These are phyloP conservation scores for Parnassius mnemosyne DNA, from an alignment of 2,888 invertebrate genomes.

Conservation along the genomic window DNA sequence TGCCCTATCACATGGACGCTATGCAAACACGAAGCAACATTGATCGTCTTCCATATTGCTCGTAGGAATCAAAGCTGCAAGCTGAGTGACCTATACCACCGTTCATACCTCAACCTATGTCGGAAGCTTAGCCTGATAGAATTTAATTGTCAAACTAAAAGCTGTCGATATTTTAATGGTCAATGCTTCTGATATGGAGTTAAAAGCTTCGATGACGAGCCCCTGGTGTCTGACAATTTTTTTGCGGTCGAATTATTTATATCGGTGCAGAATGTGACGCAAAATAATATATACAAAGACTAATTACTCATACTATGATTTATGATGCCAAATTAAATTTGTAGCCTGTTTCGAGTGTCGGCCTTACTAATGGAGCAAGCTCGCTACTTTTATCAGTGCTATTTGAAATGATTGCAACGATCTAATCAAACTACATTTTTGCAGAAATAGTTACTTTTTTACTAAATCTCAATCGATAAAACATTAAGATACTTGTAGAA, in stretches of 20 bases:
- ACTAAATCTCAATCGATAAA: too few species aligned
- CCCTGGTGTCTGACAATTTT: conserved; percentile 45
- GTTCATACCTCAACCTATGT: conserved; percentile 45
- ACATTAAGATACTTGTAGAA: too few species aligned
- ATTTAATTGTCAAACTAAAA: conserved; percentile 45
- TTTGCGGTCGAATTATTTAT: conserved; percentile 36
- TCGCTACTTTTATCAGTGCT: conserved; percentile 10
- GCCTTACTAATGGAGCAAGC: conserved; percentile 17
- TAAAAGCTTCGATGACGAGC: conserved; percentile 44
- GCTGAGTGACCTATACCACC: conserved; percentile 33
- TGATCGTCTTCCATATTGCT: conserved; percentile 38
- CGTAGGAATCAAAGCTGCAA: conserved; percentile 29
- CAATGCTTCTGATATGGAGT: conserved; percentile 31
- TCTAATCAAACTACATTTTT: too few species aligned
- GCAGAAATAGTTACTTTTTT: too few species aligned
- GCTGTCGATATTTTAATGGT: conserved; percentile 42
- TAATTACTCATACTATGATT: conserved; percentile 35
- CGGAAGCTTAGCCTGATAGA: conserved; percentile 43
- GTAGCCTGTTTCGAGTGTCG: conserved; percentile 26
- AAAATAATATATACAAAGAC: conserved; percentile 50
- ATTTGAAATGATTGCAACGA: background rate
- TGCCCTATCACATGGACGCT: conserved; percentile 46
- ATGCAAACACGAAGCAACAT: conserved; percentile 66
- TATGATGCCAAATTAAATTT: conserved; percentile 47
- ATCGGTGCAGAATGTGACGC: conserved; percentile 62